Evolutionary conservation across 1,140 invertebrate species (phyloP), one percentile per base, ranked within the genome.

Genomic region (Dolichoris vasculosae): DNA sequence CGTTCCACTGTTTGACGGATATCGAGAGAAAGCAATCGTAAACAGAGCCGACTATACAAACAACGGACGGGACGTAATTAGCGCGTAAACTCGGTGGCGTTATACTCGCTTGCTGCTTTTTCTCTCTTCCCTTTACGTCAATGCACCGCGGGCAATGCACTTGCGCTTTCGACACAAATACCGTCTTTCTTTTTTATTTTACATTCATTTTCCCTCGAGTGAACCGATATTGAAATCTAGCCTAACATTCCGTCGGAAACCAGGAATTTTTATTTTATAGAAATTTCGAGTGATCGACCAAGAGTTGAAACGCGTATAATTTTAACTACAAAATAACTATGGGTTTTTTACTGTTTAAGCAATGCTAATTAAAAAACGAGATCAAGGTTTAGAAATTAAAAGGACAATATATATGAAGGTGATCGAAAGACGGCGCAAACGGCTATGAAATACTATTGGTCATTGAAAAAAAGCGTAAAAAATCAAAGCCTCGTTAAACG

Each of bases 11-110:
- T 84, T 86, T 85, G 78, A 87, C 87, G 87, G 88, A 89, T 90
- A 89, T 88, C 86, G 75, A 75, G 90, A 90, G 89, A 90, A 91
- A 91, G 89, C 85, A 43, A 85, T 88, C 83, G 87, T 55, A 83
- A 86, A 80, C 67, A 38, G 55, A 30, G 84, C 83, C 9, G n/a
- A 75, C 83, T 64, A 75, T 80, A 73, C 77, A 80, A 80, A 85
- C 48, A 80, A 84, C 76, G 51, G 67, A 71, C 79, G 59, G 23
- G 80, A 59, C 71, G 82, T 76, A 89, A 89, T 89, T 88, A 88
- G 80, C 78, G 84, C 80, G 84, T 83, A 86, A 86, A 88, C 67
- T 46, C 69, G n/a, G 63, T 26, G 46, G 38, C 83, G 64, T 3
- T 79, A 38, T 43, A 38, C 67, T 43, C 43, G 17, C 46, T 40